phyloP scores from a whole-genome alignment of 2,113 vertebrate genomes.

The Pseudorectes ferrugineus region DNA sequence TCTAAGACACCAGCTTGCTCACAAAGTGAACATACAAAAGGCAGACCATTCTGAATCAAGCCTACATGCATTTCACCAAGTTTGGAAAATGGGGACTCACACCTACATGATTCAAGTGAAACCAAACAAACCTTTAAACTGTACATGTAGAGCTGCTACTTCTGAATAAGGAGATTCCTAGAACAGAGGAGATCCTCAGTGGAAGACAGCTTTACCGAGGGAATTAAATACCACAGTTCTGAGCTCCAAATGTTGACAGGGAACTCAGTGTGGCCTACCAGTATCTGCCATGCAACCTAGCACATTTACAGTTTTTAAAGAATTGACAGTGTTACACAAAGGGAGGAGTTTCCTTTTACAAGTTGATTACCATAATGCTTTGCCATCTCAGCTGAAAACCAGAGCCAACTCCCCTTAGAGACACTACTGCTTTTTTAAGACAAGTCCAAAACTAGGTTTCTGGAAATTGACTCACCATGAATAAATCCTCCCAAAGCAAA shows the following conservation, averaged over 20 bases:
- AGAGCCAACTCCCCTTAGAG: neutral
- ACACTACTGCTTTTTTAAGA: neutral
- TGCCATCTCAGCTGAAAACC: neutral
- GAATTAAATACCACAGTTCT: neutral
- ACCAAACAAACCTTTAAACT: neutral
- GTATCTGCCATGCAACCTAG: neutral
- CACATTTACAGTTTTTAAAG: neutral
- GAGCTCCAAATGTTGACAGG: neutral
- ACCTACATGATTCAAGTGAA: neutral
- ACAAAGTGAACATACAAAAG: neutral
- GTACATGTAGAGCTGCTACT: neutral
- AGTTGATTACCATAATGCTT: neutral
- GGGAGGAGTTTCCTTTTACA: neutral
- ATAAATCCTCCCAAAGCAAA: neutral
- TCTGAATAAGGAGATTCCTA: neutral
- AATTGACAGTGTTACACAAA: neutral
- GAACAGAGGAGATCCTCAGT: neutral
- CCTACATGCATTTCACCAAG: fast-evolving
- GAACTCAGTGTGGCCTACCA: neutral
- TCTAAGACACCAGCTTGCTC: neutral
- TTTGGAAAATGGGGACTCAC: neutral
- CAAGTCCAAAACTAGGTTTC: neutral
- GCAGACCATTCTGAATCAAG: neutral
- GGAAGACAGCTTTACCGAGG: neutral
- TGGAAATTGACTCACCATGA: neutral